Evolutionary conservation across 2,797 vertebrate genomes (phyloP).

Genomic region (Phalloptychus januarius): DNA sequence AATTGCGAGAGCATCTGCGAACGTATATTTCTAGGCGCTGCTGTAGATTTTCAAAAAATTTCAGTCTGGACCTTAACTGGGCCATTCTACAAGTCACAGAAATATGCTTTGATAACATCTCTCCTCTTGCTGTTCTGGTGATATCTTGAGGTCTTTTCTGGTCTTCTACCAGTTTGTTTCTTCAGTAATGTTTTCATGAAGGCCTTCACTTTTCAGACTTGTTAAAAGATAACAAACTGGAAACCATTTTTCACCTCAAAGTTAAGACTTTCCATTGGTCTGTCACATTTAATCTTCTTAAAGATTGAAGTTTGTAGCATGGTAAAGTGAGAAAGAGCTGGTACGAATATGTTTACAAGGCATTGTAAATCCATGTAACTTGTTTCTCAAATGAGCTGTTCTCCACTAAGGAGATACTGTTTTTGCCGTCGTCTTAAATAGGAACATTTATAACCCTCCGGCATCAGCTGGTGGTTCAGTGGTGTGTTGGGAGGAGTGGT

Average conservation of each 20-base stretch:
- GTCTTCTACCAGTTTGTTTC: not conserved
- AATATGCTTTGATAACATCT: not conserved
- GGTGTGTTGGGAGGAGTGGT: constrained; percentile 40
- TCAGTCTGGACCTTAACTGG: not conserved
- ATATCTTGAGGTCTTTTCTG: not conserved
- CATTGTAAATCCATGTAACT: not conserved
- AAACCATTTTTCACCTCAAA: not conserved
- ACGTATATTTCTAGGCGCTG: not conserved
- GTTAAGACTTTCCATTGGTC: not conserved
- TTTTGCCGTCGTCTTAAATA: constrained; percentile 11
- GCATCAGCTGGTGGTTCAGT: constrained; percentile 37
- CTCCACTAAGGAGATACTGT: not conserved
- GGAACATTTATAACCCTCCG: not conserved
- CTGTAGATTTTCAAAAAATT: not conserved
- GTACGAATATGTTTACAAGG: not conserved
- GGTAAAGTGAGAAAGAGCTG: not conserved
- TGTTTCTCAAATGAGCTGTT: not conserved
- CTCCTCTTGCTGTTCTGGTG: not conserved
- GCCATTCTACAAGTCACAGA: not conserved
- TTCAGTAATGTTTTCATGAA: not conserved
- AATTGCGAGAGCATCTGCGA: not conserved
- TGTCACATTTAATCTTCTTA: not conserved
- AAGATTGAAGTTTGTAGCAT: not conserved
- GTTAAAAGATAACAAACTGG: not conserved
- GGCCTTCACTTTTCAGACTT: not conserved